These are phyloP conservation scores for Pituophis catenifer DNA, from an alignment of 2,113 vertebrate species.

Conservation along the genomic window DNA sequence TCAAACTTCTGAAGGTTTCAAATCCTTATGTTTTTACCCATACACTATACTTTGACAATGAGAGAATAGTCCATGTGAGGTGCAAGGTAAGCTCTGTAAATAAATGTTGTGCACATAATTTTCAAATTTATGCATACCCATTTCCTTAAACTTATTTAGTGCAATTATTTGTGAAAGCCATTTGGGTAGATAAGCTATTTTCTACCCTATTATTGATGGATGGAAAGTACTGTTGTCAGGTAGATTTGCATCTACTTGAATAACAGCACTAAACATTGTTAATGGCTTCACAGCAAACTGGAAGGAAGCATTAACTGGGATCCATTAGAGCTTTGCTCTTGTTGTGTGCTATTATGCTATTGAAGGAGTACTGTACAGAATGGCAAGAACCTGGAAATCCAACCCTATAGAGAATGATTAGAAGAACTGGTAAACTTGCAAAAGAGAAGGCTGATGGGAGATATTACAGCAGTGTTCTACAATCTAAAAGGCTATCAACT, in stretches of 20 bases:
- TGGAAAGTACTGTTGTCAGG: background rate
- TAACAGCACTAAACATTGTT: background rate
- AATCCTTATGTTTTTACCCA: background rate
- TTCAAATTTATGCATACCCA: background rate
- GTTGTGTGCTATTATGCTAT: background rate
- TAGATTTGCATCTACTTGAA: background rate
- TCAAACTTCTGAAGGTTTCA: background rate
- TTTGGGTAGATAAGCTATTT: background rate
- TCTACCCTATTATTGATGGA: background rate
- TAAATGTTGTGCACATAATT: background rate
- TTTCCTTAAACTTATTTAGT: background rate
- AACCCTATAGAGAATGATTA: background rate
- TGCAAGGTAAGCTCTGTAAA: background rate
- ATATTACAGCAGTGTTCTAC: background rate
- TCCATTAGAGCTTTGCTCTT: background rate
- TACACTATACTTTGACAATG: background rate
- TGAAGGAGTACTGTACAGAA: background rate
- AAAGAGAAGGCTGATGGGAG: background rate
- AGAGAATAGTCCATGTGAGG: background rate
- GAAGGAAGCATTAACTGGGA: background rate
- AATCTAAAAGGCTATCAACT: background rate
- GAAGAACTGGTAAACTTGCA: background rate
- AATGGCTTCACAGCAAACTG: background rate
- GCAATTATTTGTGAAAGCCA: background rate
- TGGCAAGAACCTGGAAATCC: background rate